phyloP scores from a whole-genome alignment of 2,888 invertebrate genomes.

The Adineta ricciae region DNA sequence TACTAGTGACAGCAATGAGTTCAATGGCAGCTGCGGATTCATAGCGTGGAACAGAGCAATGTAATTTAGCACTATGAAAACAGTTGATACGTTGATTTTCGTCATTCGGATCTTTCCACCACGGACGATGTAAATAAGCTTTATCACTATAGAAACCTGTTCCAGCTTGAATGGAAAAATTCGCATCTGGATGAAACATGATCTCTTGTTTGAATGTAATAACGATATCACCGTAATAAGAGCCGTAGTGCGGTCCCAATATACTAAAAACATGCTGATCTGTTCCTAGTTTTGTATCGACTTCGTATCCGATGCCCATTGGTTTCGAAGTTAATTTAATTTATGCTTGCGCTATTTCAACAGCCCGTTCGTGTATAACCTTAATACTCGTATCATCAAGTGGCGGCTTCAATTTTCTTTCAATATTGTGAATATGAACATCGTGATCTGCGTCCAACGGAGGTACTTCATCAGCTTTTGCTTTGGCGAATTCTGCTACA shows the following conservation, averaged over 20 bases:
- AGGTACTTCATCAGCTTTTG: background rate
- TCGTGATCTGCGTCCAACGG: background rate
- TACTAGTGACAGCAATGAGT: background rate
- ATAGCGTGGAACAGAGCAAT: background rate
- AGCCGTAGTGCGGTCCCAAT: background rate
- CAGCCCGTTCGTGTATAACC: background rate
- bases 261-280: slow-evolving; percentile 1
- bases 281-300: background rate
- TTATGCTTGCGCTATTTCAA: background rate
- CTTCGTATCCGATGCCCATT: background rate
- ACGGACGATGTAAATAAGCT: background rate
- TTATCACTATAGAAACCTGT: background rate
- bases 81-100: background rate
- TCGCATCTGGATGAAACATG: background rate
- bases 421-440: background rate
- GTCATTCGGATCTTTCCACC: background rate
- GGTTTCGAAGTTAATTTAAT: background rate
- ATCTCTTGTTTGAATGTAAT: background rate
- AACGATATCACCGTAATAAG: background rate
- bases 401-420: background rate
- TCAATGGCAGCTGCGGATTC: background rate
- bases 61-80: background rate
- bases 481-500: background rate
- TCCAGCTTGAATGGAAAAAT: background rate
- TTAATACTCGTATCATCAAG: background rate